These are phyloP conservation scores for Cassiopea xamachana DNA, from an alignment of 30 jellyfish, hydroid and myxozoan genomes.

Conservation along the genomic window DNA sequence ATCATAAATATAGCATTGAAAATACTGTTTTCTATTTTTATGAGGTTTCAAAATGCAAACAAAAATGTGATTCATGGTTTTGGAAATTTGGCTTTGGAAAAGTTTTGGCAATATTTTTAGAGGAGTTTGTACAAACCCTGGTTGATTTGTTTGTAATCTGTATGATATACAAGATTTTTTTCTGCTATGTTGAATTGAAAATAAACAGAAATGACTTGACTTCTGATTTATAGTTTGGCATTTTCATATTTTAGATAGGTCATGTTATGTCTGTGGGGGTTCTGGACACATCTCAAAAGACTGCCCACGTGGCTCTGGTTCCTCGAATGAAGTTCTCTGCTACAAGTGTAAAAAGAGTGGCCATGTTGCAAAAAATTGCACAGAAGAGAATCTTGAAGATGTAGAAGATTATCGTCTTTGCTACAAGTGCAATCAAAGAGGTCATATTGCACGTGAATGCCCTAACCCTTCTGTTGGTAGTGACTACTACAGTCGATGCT, in stretches of 20 bases:
- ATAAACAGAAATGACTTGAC: too few species aligned
- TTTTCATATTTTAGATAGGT: conserved; percentile 23
- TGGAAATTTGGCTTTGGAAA: too few species aligned
- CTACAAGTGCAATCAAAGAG: conserved; percentile 58
- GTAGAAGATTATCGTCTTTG: conserved; percentile 57
- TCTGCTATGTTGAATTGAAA: too few species aligned
- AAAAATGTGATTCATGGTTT: too few species aligned
- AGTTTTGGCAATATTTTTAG: too few species aligned
- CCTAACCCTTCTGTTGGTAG: conserved; percentile 53
- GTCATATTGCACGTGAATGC: conserved; percentile 89
- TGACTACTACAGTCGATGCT: conserved; percentile 56
- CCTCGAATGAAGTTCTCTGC: conserved; percentile 57
- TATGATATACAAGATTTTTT: too few species aligned
- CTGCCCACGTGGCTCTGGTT: conserved; percentile 42
- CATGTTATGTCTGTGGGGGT: conserved; percentile 69
- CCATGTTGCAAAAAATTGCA: conserved; percentile 72
- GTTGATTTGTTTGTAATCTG: too few species aligned
- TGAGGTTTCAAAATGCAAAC: too few species aligned
- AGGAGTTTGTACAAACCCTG: too few species aligned
- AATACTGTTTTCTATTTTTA: too few species aligned
- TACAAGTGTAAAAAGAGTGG: conserved; percentile 68
- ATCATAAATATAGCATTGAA: too few species aligned
- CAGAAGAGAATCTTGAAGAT: conserved; percentile 48
- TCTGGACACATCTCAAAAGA: conserved; percentile 77
- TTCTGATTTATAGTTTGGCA: background rate